Evolutionary conservation across 2,113 vertebrate species (phyloP).

Genomic region (Caretta caretta): DNA sequence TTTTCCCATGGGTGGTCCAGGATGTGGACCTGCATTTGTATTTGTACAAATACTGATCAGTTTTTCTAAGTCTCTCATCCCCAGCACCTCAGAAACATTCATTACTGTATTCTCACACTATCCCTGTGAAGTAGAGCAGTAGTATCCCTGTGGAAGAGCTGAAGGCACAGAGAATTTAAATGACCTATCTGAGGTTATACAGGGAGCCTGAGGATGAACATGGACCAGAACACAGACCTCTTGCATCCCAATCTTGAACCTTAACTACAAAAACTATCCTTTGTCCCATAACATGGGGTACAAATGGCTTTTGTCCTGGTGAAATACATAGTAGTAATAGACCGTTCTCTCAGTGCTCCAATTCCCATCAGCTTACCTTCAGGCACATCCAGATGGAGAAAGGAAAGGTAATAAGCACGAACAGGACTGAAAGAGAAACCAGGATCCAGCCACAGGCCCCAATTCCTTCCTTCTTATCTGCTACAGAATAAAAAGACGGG

Average conservation of each 20-base stretch:
- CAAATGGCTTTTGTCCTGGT: neutral
- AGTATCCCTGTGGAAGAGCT: neutral
- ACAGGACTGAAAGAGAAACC: conserved; percentile 80
- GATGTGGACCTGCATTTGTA: neutral
- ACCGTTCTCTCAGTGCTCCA: neutral
- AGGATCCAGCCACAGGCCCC: conserved; percentile 87
- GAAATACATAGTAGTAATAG: neutral
- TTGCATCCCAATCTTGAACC: neutral
- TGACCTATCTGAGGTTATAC: neutral
- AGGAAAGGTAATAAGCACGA: conserved; percentile 83
- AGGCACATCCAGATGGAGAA: conserved; percentile 89
- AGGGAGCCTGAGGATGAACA: neutral
- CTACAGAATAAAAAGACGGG: conserved; percentile 61
- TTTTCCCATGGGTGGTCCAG: neutral
- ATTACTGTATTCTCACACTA: neutral
- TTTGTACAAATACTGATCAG: neutral
- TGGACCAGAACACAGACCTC: neutral
- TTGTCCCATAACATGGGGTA: neutral
- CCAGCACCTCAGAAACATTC: neutral
- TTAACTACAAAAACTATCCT: neutral
- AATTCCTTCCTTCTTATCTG: conserved; percentile 72
- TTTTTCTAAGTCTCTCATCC: neutral
- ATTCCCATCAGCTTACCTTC: conserved; percentile 81
- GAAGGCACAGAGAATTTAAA: neutral
- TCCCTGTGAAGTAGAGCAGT: neutral